Percentiles rank a stretch among this genome's conserved stretches.
These are phyloP conservation scores for Ichneumoninae sp. DNA, from an alignment of 2,888 invertebrate genomes.

Conservation along the genomic window DNA sequence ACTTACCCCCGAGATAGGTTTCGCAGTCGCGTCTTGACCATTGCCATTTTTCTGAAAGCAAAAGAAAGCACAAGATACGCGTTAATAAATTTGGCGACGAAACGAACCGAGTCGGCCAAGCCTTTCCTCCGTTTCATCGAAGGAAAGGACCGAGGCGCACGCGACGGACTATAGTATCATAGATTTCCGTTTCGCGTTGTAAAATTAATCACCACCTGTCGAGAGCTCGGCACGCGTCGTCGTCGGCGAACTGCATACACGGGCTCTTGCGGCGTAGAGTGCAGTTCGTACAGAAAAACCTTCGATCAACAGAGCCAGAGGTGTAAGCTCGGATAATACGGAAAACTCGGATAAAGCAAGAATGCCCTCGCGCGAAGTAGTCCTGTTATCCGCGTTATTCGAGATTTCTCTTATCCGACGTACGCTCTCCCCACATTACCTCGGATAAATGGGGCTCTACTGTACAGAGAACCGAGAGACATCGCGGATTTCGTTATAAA, in stretches of 20 bases:
- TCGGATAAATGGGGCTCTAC: too few relatives aligned
- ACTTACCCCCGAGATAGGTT: constrained; percentile 63
- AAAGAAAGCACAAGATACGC: constrained; percentile 31
- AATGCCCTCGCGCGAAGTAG: too few relatives aligned
- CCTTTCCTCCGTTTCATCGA: neutral
- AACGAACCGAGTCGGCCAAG: neutral
- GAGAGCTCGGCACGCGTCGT: neutral
- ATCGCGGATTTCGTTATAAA: neutral
- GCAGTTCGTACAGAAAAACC: neutral
- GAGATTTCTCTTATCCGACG: too few relatives aligned
- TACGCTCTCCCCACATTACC: too few relatives aligned
- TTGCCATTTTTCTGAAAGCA: constrained; percentile 76
- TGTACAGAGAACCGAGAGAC: neutral
- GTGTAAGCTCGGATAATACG: too few relatives aligned
- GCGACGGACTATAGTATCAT: neutral
- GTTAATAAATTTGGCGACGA: neutral
- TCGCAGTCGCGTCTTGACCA: constrained; percentile 67
- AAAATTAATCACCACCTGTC: constrained; percentile 7
- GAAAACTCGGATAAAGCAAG: too few relatives aligned
- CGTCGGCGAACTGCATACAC: neutral
- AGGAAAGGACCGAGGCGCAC: neutral
- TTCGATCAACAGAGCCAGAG: too few relatives aligned
- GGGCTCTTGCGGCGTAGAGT: neutral
- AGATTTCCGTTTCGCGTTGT: constrained; percentile 1
- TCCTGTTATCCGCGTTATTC: too few relatives aligned